A percentile compares a stretch with the other conserved stretches of the same genome.
phyloP scores from a whole-genome alignment of 2,888 invertebrate species.

The Pecten maximus region DNA sequence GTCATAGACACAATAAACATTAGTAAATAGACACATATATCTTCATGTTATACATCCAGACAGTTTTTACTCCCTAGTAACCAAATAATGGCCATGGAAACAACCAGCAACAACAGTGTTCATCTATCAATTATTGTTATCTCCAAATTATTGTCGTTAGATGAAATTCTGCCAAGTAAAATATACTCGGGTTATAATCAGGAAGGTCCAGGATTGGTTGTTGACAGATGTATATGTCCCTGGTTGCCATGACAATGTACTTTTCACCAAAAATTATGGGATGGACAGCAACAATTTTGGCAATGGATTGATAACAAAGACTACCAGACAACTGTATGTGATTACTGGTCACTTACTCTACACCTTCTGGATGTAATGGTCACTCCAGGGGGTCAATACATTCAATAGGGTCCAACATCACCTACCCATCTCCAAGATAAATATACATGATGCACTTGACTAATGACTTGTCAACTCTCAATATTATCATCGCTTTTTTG shows the following conservation, averaged over 20 bases:
- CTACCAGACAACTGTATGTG: neutral
- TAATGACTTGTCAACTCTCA: neutral
- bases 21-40: neutral
- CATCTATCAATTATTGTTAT: neutral
- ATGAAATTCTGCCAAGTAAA: neutral
- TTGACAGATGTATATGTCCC: neutral
- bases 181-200: neutral
- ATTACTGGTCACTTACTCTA: neutral
- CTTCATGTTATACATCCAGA: neutral
- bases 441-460: neutral
- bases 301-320: constrained; percentile 4
- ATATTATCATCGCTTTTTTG: too few relatives aligned
- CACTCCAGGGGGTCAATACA: neutral
- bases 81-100: neutral
- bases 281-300: neutral
- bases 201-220: neutral
- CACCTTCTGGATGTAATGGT: neutral
- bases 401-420: neutral
- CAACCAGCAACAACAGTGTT: neutral
- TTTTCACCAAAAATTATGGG: neutral
- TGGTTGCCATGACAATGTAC: constrained; percentile 6
- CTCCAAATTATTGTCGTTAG: constrained; percentile 12
- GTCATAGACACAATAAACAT: constrained; percentile 6
- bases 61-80: constrained; percentile 20
- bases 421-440: neutral